Base-by-base conservation (phyloP, 2,797 vertebrate species). In the Trematomus bernacchii region DNA sequence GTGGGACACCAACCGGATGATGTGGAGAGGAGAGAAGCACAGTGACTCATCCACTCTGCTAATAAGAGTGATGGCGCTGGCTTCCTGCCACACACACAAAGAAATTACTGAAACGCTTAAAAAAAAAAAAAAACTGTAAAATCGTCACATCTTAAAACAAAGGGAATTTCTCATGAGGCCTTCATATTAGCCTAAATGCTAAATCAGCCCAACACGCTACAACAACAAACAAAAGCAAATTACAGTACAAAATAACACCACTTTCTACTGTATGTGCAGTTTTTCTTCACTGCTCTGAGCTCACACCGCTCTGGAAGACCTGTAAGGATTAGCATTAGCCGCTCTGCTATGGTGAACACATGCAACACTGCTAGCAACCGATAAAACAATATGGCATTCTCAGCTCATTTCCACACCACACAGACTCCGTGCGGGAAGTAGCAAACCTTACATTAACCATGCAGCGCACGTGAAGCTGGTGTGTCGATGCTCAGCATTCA, bases 321-420 rank as follows among this genome's bases (percentile, higher is more conserved):
- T 44, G 55, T 44, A 48, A 84, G 87, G 91, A 91, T 92, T 93
- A 88, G 84, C 85, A 78, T 87, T 87, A 89, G 89, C 79, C 15
- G 79, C 88, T 90, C 78, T 67, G 86, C 82, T 72, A 52, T 76
- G 79, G 79, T 57, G 90, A 84, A 77, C 83, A 77, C 87, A 86
- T 84, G 71, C 88, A 88, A 84, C 80, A 15, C 89, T 91, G 91
- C 84, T 82, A 65, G 87, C 69, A 19, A 57, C 83, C 71, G 87
- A 93, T 91, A 93, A 92, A 90, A 89, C 87, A 87, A 87, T 67
- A 77, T 53, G 81, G 80, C 75, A 76, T 60, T n/a, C 61, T 79
- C 70, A 13, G 64, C 72, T 82, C 61, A 6, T 73, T 80, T 76
- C 65, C 60, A 73, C 66, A 71, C 63, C 73, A 59, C 30, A 74